Evolutionary conservation across 2,888 invertebrate species (phyloP).

Genomic region (Phaonia tiefii): DNA sequence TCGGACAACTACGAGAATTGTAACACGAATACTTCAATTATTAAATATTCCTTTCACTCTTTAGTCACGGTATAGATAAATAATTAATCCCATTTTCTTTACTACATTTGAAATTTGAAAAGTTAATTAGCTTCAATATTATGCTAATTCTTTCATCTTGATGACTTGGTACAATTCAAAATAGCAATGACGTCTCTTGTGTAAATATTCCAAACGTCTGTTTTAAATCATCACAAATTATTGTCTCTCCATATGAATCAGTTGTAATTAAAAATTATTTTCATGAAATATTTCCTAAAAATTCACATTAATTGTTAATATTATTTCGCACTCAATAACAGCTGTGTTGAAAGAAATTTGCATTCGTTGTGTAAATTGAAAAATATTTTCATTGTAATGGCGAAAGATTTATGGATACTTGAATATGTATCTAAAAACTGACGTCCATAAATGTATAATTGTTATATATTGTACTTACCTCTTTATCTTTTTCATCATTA

Average conservation of each 20-base stretch:
- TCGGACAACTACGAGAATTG: no score
- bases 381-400: constrained; percentile 15
- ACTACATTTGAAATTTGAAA: no score
- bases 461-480: constrained; percentile 80
- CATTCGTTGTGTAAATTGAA: constrained; percentile 54
- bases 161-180: background rate
- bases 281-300: background rate
- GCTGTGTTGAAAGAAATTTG: constrained; percentile 64
- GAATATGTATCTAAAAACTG: no score
- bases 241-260: no score
- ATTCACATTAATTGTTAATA: background rate
- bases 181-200: background rate
- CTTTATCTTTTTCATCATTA: constrained; percentile 82
- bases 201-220: background rate
- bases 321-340: constrained; percentile 16
- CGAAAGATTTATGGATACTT: background rate
- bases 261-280: no score
- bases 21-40: no score
- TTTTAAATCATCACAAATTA: background rate
- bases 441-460: constrained; percentile 4
- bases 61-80: no score
- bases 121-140: background rate
- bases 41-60: no score
- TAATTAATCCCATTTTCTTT: no score
- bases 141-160: background rate